phyloP scores from a whole-genome alignment of 2,888 invertebrate genomes.

The Euplexia lucipara region DNA sequence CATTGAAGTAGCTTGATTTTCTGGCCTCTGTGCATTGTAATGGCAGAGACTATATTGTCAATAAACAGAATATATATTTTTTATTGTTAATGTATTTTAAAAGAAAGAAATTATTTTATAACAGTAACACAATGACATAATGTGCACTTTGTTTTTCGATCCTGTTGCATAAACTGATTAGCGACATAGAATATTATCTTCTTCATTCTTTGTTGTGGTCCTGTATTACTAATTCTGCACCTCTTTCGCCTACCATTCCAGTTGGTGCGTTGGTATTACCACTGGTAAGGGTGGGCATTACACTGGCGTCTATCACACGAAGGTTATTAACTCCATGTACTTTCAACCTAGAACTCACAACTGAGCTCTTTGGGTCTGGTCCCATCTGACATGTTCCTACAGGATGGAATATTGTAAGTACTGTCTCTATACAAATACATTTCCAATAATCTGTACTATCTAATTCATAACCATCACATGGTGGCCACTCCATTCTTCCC shows the following conservation, averaged over 20 bases:
- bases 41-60: no score
- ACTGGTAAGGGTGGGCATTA: constrained; percentile 94
- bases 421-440: constrained; percentile 84
- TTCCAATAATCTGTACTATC: constrained; percentile 75
- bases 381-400: constrained; percentile 92
- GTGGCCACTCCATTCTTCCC: constrained; percentile 69
- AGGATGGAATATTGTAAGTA: constrained; percentile 92
- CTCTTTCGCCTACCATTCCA: constrained; percentile 95
- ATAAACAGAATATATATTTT: no score
- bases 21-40: no score
- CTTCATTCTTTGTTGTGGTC: constrained; percentile 39
- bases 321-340: constrained; percentile 92
- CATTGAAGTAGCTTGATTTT: no score
- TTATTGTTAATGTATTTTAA: no score
- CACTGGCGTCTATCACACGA: constrained; percentile 94
- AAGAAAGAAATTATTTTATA: no score
- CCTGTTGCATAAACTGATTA: no score
- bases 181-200: no score
- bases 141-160: no score
- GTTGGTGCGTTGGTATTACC: constrained; percentile 95
- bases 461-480: constrained; percentile 70
- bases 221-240: constrained; percentile 93
- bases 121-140: no score
- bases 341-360: constrained; percentile 90
- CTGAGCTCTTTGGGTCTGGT: constrained; percentile 71